Percentiles rank a stretch among this genome's conserved stretches.
Evolutionary conservation across 2,888 invertebrate species (phyloP).

Genomic region (Cactoblastis cactorum): DNA sequence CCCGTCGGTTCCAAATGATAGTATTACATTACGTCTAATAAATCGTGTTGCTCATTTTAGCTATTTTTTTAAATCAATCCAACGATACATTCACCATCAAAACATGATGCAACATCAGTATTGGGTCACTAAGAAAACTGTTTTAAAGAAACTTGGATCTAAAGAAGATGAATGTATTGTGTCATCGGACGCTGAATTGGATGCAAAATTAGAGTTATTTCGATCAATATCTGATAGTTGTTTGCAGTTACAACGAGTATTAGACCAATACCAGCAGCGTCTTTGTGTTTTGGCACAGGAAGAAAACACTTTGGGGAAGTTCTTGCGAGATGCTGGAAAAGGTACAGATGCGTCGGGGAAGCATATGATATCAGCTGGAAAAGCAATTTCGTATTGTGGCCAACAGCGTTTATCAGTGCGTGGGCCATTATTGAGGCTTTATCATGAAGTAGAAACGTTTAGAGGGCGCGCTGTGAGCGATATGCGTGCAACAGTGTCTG

Average conservation of each 20-base stretch:
- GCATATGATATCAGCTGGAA: constrained; percentile 83
- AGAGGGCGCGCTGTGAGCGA: constrained; percentile 95
- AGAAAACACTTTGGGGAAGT: constrained; percentile 95
- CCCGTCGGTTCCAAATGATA: no score
- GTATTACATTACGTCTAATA: no score
- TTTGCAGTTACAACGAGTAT: constrained; percentile 89
- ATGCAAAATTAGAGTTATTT: constrained; percentile 96
- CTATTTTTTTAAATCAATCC: neutral
- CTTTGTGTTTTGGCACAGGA: constrained; percentile 96
- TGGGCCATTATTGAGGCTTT: constrained; percentile 91
- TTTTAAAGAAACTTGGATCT: constrained; percentile 94
- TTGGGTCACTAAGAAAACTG: constrained; percentile 98
- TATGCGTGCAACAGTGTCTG: constrained; percentile 92
- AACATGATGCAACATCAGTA: constrained; percentile 93
- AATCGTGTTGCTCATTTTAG: neutral
- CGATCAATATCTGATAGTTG: constrained; percentile 95
- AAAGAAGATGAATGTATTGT: constrained; percentile 99
- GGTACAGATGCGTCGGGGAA: constrained; percentile 89
- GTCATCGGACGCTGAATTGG: constrained; percentile 96
- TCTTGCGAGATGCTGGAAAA: constrained; percentile 95
- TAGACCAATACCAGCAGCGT: constrained; percentile 96
- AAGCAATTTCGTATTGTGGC: constrained; percentile 91
- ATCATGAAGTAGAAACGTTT: constrained; percentile 98
- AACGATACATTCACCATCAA: neutral
- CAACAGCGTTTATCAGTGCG: constrained; percentile 94